phyloP scores from a whole-genome alignment of 2,888 invertebrate genomes.

The Orthosia incerta region DNA sequence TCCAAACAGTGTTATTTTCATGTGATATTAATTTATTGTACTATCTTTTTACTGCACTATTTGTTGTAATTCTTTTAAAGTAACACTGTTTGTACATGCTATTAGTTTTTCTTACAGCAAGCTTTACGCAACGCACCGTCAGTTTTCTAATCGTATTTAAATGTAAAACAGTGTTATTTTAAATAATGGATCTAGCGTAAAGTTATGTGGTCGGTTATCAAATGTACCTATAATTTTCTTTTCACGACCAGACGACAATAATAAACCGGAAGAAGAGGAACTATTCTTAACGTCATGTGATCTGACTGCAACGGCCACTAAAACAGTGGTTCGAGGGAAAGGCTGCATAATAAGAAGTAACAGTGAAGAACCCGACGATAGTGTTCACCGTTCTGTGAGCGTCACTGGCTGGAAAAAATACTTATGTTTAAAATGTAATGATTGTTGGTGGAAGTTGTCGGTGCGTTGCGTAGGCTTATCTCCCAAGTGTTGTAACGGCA shows the following conservation, averaged over 20 bases:
- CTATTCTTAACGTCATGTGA: constrained; percentile 81
- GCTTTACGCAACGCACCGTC: constrained; percentile 79
- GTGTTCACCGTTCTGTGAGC: constrained; percentile 45
- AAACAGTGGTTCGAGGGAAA: constrained; percentile 72
- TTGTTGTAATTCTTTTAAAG: constrained; percentile 70
- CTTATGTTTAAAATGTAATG: constrained; percentile 72
- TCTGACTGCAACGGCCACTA: constrained; percentile 73
- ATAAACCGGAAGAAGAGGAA: constrained; percentile 76
- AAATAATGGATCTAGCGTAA: constrained; percentile 49
- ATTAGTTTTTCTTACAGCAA: constrained; percentile 66
- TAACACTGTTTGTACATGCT: constrained; percentile 80
- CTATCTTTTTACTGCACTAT: constrained; percentile 3
- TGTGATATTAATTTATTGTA: constrained; percentile 13
- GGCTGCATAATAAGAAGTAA: constrained; percentile 78
- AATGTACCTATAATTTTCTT: constrained; percentile 48
- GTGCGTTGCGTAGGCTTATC: constrained; percentile 83
- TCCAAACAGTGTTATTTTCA: constrained; percentile 79
- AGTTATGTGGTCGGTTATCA: constrained; percentile 13
- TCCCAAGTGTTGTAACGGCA: constrained; percentile 73
- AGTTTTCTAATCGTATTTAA: constrained; percentile 29
- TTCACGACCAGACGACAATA: constrained; percentile 67
- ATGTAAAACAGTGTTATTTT: constrained; percentile 81
- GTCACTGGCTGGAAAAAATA: constrained; percentile 75
- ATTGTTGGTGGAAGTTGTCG: constrained; percentile 80
- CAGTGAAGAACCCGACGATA: constrained; percentile 67